These are phyloP conservation scores for Halictus ligatus DNA, from an alignment of 2,888 invertebrate species.

Conservation along the genomic window DNA sequence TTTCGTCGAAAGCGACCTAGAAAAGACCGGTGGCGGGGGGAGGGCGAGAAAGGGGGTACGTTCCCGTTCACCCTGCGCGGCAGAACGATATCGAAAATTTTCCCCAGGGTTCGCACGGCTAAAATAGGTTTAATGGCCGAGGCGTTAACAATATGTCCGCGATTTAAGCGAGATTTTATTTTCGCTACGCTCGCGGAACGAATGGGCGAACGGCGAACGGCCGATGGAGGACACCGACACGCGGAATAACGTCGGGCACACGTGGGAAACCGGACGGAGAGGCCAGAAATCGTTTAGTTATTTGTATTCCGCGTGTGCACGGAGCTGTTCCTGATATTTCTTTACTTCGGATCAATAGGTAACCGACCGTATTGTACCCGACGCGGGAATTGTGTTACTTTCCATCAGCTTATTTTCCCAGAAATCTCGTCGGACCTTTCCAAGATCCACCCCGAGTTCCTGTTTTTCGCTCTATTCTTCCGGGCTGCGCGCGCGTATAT, in stretches of 20 bases:
- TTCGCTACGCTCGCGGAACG: background rate
- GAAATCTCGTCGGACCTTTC: conserved; percentile 35
- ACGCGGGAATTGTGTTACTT: conserved; percentile 43
- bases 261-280: conserved; percentile 18
- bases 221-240: conserved; percentile 14
- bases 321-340: conserved; percentile 56
- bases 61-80: background rate
- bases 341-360: conserved; percentile 54
- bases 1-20: background rate
- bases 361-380: conserved; percentile 50
- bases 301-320: conserved; percentile 50
- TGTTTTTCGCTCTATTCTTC: conserved; percentile 7
- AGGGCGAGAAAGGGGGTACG: background rate
- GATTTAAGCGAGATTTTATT: conserved; percentile 33
- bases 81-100: background rate
- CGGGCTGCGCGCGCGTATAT: background rate
- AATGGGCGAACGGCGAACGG: background rate
- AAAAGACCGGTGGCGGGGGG: background rate
- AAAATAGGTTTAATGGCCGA: conserved; percentile 4
- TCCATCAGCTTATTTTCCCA: conserved; percentile 41
- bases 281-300: conserved; percentile 36
- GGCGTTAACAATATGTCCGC: conserved; percentile 19
- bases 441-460: background rate
- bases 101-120: background rate
- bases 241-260: conserved; percentile 32